phyloP scores from a whole-genome alignment of 2,888 invertebrate species.

The Pachymerium ferrugineum region DNA sequence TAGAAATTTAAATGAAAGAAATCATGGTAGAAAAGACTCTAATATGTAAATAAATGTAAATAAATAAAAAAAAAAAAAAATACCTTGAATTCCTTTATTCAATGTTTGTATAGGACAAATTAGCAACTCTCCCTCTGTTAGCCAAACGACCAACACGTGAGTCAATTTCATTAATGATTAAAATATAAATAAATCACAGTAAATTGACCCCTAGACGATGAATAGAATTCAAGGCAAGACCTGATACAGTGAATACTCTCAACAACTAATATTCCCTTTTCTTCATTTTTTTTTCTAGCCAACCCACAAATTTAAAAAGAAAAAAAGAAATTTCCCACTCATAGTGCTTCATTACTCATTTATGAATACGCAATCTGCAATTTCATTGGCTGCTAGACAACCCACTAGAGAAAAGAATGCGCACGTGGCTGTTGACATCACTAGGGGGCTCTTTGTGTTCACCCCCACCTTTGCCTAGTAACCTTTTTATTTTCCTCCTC shows the following conservation, averaged over 20 bases:
- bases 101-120: no score
- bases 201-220: neutral
- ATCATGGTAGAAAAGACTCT: no score
- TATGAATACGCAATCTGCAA: neutral
- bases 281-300: neutral
- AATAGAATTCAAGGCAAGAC: no score
- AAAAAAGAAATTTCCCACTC: no score
- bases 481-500: neutral
- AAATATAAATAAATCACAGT: neutral
- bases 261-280: neutral
- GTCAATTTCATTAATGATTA: conserved; percentile 4
- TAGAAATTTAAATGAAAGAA: no score
- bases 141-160: conserved; percentile 1
- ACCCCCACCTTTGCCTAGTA: neutral
- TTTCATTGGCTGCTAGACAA: neutral
- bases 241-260: no score
- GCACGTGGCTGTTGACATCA: neutral
- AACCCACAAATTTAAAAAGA: no score
- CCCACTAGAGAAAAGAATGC: neutral
- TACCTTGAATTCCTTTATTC: no score
- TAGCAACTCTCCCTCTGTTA: neutral
- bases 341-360: neutral
- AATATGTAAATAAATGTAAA: no score
- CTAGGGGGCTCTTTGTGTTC: neutral
- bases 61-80: no score